A percentile compares a stretch with the other conserved stretches of the same genome.
phyloP scores from a whole-genome alignment of 2,888 invertebrate genomes.

The Drosophila paranaensis region DNA sequence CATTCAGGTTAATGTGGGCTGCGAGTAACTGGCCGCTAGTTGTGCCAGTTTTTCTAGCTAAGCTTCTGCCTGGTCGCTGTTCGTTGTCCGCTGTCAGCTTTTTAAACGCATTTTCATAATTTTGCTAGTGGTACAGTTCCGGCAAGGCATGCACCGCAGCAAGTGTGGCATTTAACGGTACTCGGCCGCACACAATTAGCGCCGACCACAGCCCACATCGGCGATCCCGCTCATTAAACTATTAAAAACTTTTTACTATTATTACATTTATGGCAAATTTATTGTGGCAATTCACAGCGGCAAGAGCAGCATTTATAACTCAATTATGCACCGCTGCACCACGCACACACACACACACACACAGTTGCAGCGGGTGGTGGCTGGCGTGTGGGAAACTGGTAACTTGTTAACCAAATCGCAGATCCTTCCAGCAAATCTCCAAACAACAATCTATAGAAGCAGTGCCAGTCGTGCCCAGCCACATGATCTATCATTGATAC shows the following conservation, averaged over 20 bases:
- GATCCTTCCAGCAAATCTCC: conserved; percentile 47
- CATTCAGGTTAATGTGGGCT: conserved; percentile 75
- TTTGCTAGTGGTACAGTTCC: conserved; percentile 68
- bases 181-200: conserved; percentile 57
- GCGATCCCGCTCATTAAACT: conserved; percentile 51
- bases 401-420: conserved; percentile 13
- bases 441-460: conserved; percentile 27
- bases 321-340: conserved; percentile 56
- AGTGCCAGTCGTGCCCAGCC: conserved; percentile 42
- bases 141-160: conserved; percentile 41
- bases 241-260: conserved; percentile 65
- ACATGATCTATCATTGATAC: conserved; percentile 54
- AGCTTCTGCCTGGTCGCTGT: conserved; percentile 15
- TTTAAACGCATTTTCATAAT: conserved; percentile 76
- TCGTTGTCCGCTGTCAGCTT: background rate
- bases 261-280: conserved; percentile 61
- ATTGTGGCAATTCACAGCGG: conserved; percentile 14
- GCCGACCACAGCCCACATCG: conserved; percentile 29
- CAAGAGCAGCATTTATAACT: conserved; percentile 61
- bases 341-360: conserved; percentile 1
- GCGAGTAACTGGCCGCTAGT: conserved; percentile 43
- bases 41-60: conserved; percentile 66
- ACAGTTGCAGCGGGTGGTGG: conserved; percentile 2
- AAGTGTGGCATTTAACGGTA: conserved; percentile 75
- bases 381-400: conserved; percentile 1